Percentiles rank a stretch among this genome's conserved stretches.
Conservation (phyloP, 2,888 invertebrate genomes). For the Allophyes oxyacanthae region DNA sequence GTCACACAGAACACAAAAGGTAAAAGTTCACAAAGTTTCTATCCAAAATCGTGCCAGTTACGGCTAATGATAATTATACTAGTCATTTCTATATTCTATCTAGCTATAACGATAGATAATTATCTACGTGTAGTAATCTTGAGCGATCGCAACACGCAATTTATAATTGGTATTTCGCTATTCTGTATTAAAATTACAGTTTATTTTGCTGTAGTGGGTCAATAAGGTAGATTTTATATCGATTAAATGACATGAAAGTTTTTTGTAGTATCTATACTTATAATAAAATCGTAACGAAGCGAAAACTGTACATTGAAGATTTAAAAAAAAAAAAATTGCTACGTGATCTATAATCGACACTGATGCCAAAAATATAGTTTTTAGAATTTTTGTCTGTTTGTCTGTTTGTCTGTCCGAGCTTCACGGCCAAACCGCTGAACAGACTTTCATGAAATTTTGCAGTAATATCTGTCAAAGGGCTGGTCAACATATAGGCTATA, state of each 20-base stretch:
- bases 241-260: neutral
- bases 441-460: no score
- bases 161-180: conserved; percentile 22
- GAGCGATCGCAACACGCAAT: conserved; percentile 42
- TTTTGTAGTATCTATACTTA: no score
- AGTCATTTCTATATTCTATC: conserved; percentile 14
- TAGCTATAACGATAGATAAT: conserved; percentile 6
- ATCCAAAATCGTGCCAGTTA: conserved; percentile 44
- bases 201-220: conserved; percentile 12
- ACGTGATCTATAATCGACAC: no score
- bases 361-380: no score
- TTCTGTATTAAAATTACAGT: conserved; percentile 28
- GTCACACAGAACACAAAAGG: conserved; percentile 17
- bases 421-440: no score
- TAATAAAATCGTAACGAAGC: no score
- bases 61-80: conserved; percentile 35
- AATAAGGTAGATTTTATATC: conserved; percentile 7
- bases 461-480: no score
- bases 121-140: conserved; percentile 24
- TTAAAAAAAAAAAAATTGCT: no score
- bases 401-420: no score
- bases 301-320: no score
- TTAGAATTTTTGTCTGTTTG: no score
- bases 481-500: no score
- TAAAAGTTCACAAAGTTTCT: conserved; percentile 19